phyloP scores from a whole-genome alignment of 1,140 invertebrate species.

The Tribolium madens region DNA sequence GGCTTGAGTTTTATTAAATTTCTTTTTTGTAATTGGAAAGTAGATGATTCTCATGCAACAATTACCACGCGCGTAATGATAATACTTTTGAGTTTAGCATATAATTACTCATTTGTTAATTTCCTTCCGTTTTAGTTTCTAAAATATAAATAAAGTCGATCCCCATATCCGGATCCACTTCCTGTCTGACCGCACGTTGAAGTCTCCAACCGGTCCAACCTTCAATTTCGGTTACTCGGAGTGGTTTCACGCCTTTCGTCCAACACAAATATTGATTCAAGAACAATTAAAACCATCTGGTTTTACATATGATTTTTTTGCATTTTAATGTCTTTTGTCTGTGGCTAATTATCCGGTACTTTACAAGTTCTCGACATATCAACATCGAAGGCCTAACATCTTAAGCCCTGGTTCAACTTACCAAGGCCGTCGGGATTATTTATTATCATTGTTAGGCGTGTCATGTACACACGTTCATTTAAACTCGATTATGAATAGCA shows the following conservation, averaged over 20 bases:
- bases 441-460: not conserved
- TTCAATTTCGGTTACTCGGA: not conserved
- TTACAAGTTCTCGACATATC: slow-evolving; percentile 3
- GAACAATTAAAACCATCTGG: not conserved
- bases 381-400: not conserved
- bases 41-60: slow-evolving; percentile 37
- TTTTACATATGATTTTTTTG: not conserved
- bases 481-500: not conserved
- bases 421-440: not conserved
- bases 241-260: not conserved
- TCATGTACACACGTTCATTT: not conserved
- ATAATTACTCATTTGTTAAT: slow-evolving; percentile 13
- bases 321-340: not conserved
- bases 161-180: not conserved
- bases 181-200: not conserved
- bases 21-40: slow-evolving; percentile 39
- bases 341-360: slow-evolving; percentile 19
- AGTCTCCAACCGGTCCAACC: slow-evolving; percentile 3
- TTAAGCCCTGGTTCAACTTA: not conserved
- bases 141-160: not conserved
- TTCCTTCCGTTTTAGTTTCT: slow-evolving; percentile 31
- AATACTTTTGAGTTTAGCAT: not conserved
- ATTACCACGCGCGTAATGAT: slow-evolving; percentile 34
- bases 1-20: slow-evolving; percentile 32
- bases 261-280: not conserved